Base-by-base conservation (phyloP, 2,113 vertebrate species). In the Platichthys stellatus region DNA sequence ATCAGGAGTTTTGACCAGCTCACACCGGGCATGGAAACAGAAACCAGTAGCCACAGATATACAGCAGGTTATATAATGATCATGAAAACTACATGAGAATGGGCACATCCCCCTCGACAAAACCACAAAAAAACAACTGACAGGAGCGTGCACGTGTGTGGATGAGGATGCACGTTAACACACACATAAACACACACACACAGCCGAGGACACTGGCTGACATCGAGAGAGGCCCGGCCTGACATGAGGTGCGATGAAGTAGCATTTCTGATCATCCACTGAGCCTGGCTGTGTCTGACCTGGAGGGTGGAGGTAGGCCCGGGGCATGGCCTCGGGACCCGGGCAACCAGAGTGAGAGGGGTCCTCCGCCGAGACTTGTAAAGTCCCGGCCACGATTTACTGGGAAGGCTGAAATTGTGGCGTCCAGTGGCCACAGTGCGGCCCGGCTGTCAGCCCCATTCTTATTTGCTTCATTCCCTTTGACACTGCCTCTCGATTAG, bases 401-500 rank as follows among this genome's bases (percentile, higher is more conserved):
- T 78, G 88, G 80, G 63, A 21, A 63, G 85, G 83, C 86, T 86
- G 45, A 61, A 63, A 81, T 79, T 51, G 83, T 54, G 78, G 86
- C 63, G 89, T 86, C 86, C 83, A 26, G 81, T 56, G 83, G 82
- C 69, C 72, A 21, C 75, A 21, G 60, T 7, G 20, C 68, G n/a
- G 70, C 83, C 66, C 54, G 3, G 80, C 87, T 90, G 89, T 90
- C 90, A 87, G 73, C 74, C 47, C 71, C 74, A 63, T 85, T 88
- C 90, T 86, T 84, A 83, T 83, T 91, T 81, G 88, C 89, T 91
- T 76, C 85, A 72, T 87, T 86, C 88, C 85, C 78, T 82, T 76
- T 86, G 91, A 88, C 86, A 81, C 75, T 3, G 67, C 71, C 85
- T 88, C 89, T 88, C 85, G 88, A 93, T 94, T 94, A 93, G 93